These are phyloP conservation scores for Callipepla californica DNA, from an alignment of 2,113 vertebrate species.

Conservation along the genomic window DNA sequence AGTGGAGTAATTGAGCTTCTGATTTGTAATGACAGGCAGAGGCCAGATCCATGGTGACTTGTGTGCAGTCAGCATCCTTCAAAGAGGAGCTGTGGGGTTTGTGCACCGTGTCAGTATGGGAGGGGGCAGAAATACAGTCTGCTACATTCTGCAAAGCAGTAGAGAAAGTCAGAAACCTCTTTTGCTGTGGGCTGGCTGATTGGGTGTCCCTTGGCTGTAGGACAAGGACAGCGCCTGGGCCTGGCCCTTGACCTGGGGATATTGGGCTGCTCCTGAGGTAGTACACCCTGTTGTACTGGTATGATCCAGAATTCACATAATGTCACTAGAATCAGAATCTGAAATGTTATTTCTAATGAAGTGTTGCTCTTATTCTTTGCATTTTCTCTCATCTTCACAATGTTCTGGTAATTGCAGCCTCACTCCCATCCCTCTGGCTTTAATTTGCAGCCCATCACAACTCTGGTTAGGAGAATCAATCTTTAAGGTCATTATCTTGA, in stretches of 20 bases:
- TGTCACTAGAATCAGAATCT: not conserved
- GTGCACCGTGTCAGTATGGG: accelerated
- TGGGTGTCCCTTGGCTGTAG: no score
- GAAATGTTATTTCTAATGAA: slow-evolving; percentile 26
- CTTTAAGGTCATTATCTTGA: slow-evolving; percentile 61
- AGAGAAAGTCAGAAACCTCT: not conserved
- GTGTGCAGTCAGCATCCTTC: not conserved
- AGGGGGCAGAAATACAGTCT: accelerated
- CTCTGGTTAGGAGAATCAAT: slow-evolving; percentile 42
- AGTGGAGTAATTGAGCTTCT: not conserved
- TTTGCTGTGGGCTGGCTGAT: not conserved
- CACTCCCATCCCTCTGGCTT: slow-evolving; percentile 2
- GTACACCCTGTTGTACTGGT: not conserved
- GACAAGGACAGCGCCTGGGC: not conserved
- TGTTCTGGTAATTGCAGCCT: slow-evolving; percentile 34
- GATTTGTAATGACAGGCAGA: not conserved
- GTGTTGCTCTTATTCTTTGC: slow-evolving; percentile 27
- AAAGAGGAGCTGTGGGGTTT: not conserved
- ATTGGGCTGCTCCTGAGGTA: not conserved
- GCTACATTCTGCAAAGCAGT: not conserved
- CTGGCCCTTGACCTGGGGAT: not conserved
- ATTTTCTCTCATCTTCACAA: slow-evolving; percentile 1
- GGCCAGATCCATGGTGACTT: not conserved
- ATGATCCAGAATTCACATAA: not conserved
- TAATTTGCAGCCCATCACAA: slow-evolving; percentile 64